These are phyloP conservation scores for Sebastes wilsoni DNA, from an alignment of 2,797 vertebrate species.

Conservation along the genomic window DNA sequence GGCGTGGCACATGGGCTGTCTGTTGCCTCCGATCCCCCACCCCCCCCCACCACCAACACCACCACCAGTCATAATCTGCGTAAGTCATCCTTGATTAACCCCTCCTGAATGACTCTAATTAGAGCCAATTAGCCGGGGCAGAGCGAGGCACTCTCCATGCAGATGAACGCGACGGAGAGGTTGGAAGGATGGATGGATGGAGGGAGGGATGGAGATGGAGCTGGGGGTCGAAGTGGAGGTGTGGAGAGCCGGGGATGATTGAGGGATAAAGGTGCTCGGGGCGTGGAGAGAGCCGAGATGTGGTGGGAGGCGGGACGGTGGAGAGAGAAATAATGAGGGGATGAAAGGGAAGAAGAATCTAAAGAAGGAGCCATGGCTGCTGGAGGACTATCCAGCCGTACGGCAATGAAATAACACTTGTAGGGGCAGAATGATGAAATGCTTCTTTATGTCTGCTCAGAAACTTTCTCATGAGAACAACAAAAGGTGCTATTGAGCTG, in stretches of 20 bases:
- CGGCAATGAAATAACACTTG: slow-evolving; percentile 42
- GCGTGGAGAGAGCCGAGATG: slow-evolving; percentile 31
- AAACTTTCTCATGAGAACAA: slow-evolving; percentile 3
- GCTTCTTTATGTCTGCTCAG: not conserved
- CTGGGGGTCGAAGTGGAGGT: slow-evolving; percentile 51
- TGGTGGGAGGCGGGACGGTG: slow-evolving; percentile 27
- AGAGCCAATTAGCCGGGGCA: slow-evolving; percentile 89
- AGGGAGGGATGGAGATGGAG: slow-evolving; percentile 35
- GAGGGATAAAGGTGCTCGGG: slow-evolving; percentile 57
- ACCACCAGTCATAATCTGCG: slow-evolving; percentile 65
- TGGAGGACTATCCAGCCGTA: slow-evolving; percentile 26
- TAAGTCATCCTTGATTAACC: slow-evolving; percentile 87
- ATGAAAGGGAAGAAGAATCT: slow-evolving; percentile 50
- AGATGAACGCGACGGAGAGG: slow-evolving; percentile 62
- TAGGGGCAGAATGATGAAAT: slow-evolving; percentile 33
- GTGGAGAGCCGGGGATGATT: slow-evolving; percentile 58
- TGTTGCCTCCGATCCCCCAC: slow-evolving; percentile 48
- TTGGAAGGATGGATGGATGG: slow-evolving; percentile 39
- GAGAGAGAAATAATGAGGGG: slow-evolving; percentile 65
- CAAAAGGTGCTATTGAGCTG: not conserved
- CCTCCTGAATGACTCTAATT: slow-evolving; percentile 92
- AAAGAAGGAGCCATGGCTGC: slow-evolving; percentile 23
- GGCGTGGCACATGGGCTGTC: slow-evolving; percentile 40
- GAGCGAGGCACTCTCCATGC: slow-evolving; percentile 69
- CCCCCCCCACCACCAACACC: slow-evolving; percentile 14